A percentile compares a stretch with the other conserved stretches of the same genome.
phyloP scores from a whole-genome alignment of 2,797 vertebrate genomes.

The Melanotaenia boesemani region DNA sequence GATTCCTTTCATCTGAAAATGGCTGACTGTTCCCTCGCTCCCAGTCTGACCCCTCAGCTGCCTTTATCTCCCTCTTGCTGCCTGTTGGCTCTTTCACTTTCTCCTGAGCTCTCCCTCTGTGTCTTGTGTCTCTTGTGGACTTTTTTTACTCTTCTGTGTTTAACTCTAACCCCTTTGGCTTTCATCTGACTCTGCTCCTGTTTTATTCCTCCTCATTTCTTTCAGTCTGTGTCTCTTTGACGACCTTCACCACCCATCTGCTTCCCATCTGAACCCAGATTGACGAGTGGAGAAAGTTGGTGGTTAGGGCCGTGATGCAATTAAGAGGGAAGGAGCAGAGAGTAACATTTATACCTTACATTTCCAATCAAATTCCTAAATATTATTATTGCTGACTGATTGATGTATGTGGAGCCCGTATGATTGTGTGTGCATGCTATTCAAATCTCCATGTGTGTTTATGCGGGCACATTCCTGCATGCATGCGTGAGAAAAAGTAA shows the following conservation, averaged over 20 bases:
- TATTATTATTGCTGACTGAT: slow-evolving; percentile 61
- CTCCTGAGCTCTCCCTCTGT: slow-evolving; percentile 7
- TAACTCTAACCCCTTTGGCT: slow-evolving; percentile 45
- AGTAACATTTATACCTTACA: slow-evolving; percentile 32
- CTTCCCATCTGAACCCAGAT: slow-evolving; percentile 72
- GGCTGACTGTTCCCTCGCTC: slow-evolving; percentile 86
- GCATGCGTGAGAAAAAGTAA: slow-evolving; percentile 65
- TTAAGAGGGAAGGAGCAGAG: slow-evolving; percentile 21
- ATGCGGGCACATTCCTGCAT: slow-evolving; percentile 67
- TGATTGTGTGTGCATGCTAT: slow-evolving; percentile 31
- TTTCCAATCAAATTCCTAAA: slow-evolving; percentile 51
- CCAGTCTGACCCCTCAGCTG: slow-evolving; percentile 68
- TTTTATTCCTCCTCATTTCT: slow-evolving; percentile 48
- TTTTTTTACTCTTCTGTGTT: slow-evolving; percentile 30
- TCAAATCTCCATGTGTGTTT: slow-evolving; percentile 47
- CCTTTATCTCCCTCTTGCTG: slow-evolving; percentile 59
- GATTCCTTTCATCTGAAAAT: slow-evolving; percentile 88
- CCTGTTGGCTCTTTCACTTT: slow-evolving; percentile 30
- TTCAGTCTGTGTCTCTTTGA: slow-evolving; percentile 45
- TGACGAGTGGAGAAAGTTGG: slow-evolving; percentile 33
- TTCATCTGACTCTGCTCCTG: slow-evolving; percentile 42
- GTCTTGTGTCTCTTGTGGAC: slow-evolving; percentile 17
- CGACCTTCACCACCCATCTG: slow-evolving; percentile 69
- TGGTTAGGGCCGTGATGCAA: slow-evolving; percentile 40
- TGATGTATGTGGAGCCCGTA: slow-evolving; percentile 41